Conservation (phyloP, 2,797 vertebrate species). For the Limnodromus scolopaceus region DNA sequence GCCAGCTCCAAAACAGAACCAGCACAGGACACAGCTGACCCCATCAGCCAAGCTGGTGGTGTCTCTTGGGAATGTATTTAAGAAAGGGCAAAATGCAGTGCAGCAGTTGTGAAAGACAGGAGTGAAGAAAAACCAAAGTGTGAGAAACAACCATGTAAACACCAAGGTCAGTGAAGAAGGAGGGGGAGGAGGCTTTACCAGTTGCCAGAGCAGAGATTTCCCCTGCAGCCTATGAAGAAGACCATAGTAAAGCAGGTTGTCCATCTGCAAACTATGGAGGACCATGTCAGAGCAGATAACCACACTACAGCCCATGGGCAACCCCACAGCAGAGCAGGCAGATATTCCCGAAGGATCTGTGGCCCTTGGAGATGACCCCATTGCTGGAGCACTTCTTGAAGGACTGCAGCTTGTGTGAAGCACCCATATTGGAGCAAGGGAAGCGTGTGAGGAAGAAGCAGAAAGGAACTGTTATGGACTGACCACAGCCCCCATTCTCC, state of each 20-base stretch:
- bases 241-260: neutral
- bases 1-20: neutral
- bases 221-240: neutral
- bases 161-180: neutral
- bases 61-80: neutral
- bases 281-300: neutral
- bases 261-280: neutral
- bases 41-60: neutral
- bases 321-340: neutral
- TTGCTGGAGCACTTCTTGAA: neutral
- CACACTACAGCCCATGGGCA: neutral
- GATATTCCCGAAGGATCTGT: neutral
- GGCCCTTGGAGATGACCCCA: neutral
- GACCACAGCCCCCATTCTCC: neutral
- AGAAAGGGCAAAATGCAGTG: neutral
- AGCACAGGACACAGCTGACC: neutral
- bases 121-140: neutral
- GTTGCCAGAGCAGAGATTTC: neutral
- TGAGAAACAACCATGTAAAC: neutral
- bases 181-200: accelerated
- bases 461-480: neutral
- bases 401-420: neutral
- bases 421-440: neutral
- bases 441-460: neutral
- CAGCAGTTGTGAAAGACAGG: neutral